A percentile compares a stretch with the other conserved stretches of the same genome.
Evolutionary conservation across 30 jellyfish, hydroid and myxozoan species (phyloP).

Genomic region (Mastigias papua): DNA sequence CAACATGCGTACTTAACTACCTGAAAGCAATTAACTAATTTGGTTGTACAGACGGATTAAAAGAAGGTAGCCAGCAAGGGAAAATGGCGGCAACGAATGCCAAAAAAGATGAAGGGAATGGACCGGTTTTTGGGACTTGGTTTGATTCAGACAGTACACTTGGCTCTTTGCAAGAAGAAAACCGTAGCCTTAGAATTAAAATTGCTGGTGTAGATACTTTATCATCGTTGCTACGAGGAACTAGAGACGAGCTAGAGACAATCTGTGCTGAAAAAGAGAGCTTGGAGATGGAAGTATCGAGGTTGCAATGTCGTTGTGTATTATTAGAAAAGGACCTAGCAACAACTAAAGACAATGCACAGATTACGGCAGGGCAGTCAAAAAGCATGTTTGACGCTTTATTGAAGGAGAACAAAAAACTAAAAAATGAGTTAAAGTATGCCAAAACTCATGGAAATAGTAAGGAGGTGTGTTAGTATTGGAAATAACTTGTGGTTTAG

Average conservation of each 20-base stretch:
- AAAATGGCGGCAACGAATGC: constrained; percentile 4
- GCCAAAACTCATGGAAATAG: constrained; percentile 14
- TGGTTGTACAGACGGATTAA: background rate
- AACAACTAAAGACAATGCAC: constrained; percentile 1
- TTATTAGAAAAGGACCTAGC: constrained; percentile 61
- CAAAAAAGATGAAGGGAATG: background rate
- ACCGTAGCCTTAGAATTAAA: constrained; percentile 71
- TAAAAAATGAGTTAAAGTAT: constrained; percentile 46
- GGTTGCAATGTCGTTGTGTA: constrained; percentile 63
- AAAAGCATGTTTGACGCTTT: constrained; percentile 49
- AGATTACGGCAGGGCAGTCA: constrained; percentile 22
- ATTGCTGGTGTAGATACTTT: constrained; percentile 79
- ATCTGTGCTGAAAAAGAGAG: constrained; percentile 67
- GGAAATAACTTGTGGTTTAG: background rate
- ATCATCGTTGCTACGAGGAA: constrained; percentile 70
- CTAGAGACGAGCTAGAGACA: constrained; percentile 70
- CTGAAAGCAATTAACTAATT: background rate
- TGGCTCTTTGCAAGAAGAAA: constrained; percentile 56
- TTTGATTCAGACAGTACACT: background rate
- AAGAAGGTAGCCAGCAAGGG: background rate
- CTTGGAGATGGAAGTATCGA: constrained; percentile 62
- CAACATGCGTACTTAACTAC: background rate
- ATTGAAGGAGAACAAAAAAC: constrained; percentile 63
- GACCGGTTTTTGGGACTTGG: background rate
- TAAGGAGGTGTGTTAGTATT: constrained; percentile 20